A percentile compares a stretch with the other conserved stretches of the same genome.
Evolutionary conservation across 2,888 invertebrate species (phyloP).

Genomic region (Cerastis leucographa): DNA sequence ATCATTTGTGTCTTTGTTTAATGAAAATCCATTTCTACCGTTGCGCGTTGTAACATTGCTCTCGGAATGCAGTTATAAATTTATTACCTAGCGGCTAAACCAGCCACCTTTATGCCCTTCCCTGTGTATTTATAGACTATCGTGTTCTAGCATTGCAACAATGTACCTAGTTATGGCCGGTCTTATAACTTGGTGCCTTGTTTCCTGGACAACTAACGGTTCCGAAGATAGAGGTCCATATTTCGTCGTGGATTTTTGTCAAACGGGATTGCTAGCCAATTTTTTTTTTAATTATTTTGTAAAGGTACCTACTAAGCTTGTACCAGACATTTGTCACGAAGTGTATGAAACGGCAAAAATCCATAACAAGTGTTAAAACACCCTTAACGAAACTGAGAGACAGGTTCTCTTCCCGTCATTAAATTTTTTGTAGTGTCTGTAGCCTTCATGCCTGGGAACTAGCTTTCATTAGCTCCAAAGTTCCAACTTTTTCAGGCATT

Average conservation of each 20-base stretch:
- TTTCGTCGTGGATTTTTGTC: neutral
- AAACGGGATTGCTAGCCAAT: neutral
- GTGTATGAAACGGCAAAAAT: no score
- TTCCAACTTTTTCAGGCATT: neutral
- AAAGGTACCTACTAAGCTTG: neutral
- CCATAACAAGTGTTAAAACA: no score
- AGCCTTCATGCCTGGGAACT: neutral
- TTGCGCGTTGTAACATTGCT: slow-evolving; percentile 10
- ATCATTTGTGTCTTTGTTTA: neutral
- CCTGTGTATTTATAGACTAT: slow-evolving; percentile 23
- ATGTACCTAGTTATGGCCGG: slow-evolving; percentile 40
- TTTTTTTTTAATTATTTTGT: neutral
- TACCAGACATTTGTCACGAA: neutral
- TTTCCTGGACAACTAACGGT: slow-evolving; percentile 34
- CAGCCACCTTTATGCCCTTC: slow-evolving; percentile 15
- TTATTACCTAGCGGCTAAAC: slow-evolving; percentile 10
- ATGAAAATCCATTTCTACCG: slow-evolving; percentile 5
- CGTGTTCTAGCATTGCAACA: slow-evolving; percentile 25
- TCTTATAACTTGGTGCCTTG: slow-evolving; percentile 13
- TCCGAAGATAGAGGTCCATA: neutral
- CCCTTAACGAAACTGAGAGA: no score
- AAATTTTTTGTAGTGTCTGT: neutral
- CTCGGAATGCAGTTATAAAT: slow-evolving; percentile 26
- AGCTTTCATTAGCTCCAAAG: neutral
- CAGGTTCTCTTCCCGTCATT: neutral